A percentile compares a stretch with the other conserved stretches of the same genome.
Evolutionary conservation across 2,797 vertebrate genomes (phyloP).

Genomic region (Diplodus sargus): DNA sequence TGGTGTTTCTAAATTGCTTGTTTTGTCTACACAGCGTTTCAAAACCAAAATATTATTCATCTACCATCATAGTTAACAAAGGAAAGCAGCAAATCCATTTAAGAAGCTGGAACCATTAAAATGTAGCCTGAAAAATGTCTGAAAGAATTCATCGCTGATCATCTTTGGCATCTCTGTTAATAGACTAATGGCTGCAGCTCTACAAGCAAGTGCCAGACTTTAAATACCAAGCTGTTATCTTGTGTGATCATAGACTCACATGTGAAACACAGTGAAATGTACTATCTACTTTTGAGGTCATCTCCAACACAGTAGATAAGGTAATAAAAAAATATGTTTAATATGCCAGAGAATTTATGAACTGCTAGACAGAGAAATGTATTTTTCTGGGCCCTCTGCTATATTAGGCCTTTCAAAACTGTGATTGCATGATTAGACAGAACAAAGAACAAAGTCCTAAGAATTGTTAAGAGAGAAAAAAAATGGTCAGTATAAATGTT

Average conservation of each 20-base stretch:
- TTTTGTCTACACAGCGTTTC: too few relatives aligned
- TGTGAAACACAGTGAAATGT: background rate
- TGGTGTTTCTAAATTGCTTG: too few relatives aligned
- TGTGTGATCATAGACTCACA: background rate
- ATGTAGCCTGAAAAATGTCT: too few relatives aligned
- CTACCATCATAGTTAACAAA: too few relatives aligned
- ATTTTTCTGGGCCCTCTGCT: background rate
- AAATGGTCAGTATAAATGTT: background rate
- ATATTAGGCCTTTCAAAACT: background rate
- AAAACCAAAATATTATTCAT: too few relatives aligned
- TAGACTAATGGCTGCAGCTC: too few relatives aligned
- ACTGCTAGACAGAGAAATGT: background rate
- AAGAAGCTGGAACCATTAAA: too few relatives aligned
- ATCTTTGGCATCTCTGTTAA: too few relatives aligned
- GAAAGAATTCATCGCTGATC: too few relatives aligned
- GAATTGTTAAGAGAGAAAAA: slow-evolving; percentile 39
- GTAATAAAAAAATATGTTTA: background rate
- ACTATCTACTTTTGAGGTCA: background rate
- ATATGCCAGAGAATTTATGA: background rate
- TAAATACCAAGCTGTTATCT: background rate
- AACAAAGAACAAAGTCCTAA: background rate
- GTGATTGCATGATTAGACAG: slow-evolving; percentile 30
- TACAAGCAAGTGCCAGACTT: background rate
- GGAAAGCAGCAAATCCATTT: too few relatives aligned
- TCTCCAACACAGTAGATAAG: background rate